Evolutionary conservation across 2,113 vertebrate genomes (phyloP).

Genomic region (Ceyx cyanopectus): DNA sequence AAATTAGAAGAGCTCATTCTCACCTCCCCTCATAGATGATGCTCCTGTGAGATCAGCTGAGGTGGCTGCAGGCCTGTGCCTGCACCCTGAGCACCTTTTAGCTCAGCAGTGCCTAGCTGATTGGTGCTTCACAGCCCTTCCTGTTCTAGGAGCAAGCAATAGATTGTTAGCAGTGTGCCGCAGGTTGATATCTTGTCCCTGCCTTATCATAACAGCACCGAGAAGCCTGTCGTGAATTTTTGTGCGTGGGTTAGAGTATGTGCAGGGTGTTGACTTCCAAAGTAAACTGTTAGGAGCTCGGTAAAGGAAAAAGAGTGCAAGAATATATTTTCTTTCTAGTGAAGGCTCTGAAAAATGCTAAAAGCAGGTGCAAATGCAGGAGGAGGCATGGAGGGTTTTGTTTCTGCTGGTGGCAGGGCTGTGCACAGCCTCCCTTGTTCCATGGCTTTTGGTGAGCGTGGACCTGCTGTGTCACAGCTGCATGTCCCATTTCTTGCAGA

Average conservation of each 20-base stretch:
- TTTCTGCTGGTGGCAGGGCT: neutral
- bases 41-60: neutral
- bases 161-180: no score
- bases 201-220: no score
- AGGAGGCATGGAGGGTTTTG: neutral
- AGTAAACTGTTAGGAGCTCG: no score
- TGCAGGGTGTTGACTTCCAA: no score
- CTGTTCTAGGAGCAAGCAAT: no score
- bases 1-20: neutral
- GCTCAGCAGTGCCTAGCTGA: no score
- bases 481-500: constrained; percentile 76
- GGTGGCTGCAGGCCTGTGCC: neutral
- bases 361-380: neutral
- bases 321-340: no score
- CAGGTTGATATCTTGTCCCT: no score
- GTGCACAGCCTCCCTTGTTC: neutral
- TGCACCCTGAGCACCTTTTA: neutral
- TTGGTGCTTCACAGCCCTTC: no score
- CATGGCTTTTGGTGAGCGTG: rapidly evolving
- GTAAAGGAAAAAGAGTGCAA: no score
- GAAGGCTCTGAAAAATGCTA: neutral
- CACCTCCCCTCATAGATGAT: neutral
- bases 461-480: neutral
- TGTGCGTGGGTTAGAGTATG: no score
- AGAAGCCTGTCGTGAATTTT: no score